These are phyloP conservation scores for Bubalus kerabau DNA, from an alignment of 2,113 vertebrate genomes.

Conservation along the genomic window DNA sequence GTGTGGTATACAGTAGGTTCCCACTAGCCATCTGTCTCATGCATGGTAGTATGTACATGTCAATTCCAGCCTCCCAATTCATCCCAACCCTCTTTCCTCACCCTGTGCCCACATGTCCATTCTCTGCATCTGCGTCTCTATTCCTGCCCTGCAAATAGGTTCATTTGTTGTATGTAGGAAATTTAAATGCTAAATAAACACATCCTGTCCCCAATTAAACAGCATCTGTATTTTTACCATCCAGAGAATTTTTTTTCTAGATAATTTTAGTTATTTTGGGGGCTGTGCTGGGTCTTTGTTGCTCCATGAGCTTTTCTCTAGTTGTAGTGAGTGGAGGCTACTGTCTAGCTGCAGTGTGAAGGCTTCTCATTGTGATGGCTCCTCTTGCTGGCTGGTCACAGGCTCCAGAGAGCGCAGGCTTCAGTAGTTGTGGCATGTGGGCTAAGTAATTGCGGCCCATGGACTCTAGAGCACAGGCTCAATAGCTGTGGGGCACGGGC, in stretches of 20 bases:
- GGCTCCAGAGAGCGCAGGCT: neutral
- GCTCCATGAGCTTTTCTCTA: neutral
- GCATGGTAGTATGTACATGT: neutral
- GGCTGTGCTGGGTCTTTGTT: neutral
- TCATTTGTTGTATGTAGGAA: neutral
- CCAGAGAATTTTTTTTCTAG: neutral
- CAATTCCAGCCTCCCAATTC: neutral
- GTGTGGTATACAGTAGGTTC: neutral
- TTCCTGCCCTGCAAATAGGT: neutral
- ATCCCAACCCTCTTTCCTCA: neutral
- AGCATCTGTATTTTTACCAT: neutral
- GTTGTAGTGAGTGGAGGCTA: neutral
- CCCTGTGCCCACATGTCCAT: neutral
- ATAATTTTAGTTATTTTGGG: neutral
- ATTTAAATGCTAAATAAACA: conserved; percentile 13
- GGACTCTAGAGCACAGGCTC: neutral
- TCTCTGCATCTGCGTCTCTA: neutral
- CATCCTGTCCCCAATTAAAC: neutral
- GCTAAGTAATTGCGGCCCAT: neutral
- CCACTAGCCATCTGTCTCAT: neutral
- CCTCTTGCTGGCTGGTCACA: neutral
- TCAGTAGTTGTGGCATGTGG: neutral
- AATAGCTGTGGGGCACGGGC: neutral
- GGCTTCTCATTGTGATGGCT: neutral
- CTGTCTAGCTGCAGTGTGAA: fast-evolving